Evolutionary conservation across 2,797 vertebrate species (phyloP).

Genomic region (Liparis tanakae): DNA sequence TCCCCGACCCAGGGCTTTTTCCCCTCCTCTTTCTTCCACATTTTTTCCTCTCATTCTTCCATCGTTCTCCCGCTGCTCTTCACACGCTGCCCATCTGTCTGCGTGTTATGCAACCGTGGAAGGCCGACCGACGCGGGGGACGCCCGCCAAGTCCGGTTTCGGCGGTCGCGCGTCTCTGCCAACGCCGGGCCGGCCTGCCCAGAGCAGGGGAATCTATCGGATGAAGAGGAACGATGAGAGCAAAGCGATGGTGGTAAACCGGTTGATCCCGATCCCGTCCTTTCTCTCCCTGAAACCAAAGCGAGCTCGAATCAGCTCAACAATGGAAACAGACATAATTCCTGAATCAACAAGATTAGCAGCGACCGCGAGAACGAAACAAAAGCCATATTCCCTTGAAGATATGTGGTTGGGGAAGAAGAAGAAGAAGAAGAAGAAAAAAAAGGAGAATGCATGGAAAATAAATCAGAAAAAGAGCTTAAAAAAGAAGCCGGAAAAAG

Average conservation of each 20-base stretch:
- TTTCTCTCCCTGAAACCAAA: conserved; percentile 45
- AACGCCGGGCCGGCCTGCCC: too few relatives aligned
- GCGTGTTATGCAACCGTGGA: conserved; percentile 57
- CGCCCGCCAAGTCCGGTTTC: conserved; percentile 55
- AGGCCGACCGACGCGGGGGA: conserved; percentile 47
- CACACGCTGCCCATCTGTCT: conserved; percentile 59
- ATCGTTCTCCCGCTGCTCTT: conserved; percentile 44
- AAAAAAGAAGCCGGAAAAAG: conserved; percentile 36
- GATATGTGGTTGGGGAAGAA: conserved; percentile 30
- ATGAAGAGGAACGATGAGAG: conserved; percentile 34
- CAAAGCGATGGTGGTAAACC: conserved; percentile 25
- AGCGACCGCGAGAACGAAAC: conserved; percentile 43
- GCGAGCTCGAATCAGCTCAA: conserved; percentile 45
- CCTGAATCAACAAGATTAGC: conserved; percentile 51
- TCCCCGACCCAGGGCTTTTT: conserved; percentile 12
- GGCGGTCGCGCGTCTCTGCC: conserved; percentile 35
- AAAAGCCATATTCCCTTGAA: conserved; percentile 38
- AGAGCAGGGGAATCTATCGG: conserved; percentile 37
- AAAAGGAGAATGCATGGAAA: conserved; percentile 51
- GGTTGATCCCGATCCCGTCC: conserved; percentile 11
- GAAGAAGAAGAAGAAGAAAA: too few relatives aligned
- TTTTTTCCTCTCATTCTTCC: conserved; percentile 47
- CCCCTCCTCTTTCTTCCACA: conserved; percentile 2
- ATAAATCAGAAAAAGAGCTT: conserved; percentile 21
- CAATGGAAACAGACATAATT: conserved; percentile 59